Evolutionary conservation across 2,113 vertebrate species (phyloP).

Genomic region (Brachyhypopomus gauderio): DNA sequence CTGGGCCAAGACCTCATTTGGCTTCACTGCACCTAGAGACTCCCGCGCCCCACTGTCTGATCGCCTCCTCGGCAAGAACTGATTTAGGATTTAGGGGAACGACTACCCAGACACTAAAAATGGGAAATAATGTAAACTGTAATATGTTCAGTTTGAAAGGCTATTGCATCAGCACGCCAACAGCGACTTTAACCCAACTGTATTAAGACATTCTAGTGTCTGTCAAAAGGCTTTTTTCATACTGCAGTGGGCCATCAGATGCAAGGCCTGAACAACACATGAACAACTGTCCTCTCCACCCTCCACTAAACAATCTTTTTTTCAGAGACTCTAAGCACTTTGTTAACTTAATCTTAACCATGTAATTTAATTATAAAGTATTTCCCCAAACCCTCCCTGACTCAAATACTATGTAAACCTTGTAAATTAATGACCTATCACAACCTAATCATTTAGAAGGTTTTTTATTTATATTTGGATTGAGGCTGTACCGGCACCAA

Average conservation of each 20-base stretch:
- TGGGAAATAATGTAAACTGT: slow-evolving; percentile 13
- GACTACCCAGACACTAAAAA: slow-evolving; percentile 34
- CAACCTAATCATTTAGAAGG: too few species aligned
- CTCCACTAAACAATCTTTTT: too few species aligned
- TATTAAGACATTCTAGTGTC: background rate
- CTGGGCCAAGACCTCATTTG: slow-evolving; percentile 65
- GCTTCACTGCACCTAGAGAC: slow-evolving; percentile 64
- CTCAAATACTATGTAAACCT: too few species aligned
- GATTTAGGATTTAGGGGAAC: slow-evolving; percentile 33
- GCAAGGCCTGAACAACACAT: background rate
- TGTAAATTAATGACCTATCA: too few species aligned
- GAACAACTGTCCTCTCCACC: background rate
- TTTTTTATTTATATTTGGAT: too few species aligned
- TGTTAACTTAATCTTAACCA: too few species aligned
- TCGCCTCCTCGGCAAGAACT: slow-evolving; percentile 57
- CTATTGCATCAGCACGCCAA: slow-evolving; percentile 17
- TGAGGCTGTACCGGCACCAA: too few species aligned
- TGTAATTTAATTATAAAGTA: too few species aligned
- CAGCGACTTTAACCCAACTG: slow-evolving; percentile 24
- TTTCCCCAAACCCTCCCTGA: too few species aligned
- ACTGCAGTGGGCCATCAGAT: background rate
- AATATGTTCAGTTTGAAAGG: slow-evolving; percentile 25
- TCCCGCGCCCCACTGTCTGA: slow-evolving; percentile 39
- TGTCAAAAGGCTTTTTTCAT: background rate
- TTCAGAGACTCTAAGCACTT: too few species aligned